Base-by-base conservation (phyloP, 1,140 invertebrate genomes). In the Ceratitis capitata region DNA sequence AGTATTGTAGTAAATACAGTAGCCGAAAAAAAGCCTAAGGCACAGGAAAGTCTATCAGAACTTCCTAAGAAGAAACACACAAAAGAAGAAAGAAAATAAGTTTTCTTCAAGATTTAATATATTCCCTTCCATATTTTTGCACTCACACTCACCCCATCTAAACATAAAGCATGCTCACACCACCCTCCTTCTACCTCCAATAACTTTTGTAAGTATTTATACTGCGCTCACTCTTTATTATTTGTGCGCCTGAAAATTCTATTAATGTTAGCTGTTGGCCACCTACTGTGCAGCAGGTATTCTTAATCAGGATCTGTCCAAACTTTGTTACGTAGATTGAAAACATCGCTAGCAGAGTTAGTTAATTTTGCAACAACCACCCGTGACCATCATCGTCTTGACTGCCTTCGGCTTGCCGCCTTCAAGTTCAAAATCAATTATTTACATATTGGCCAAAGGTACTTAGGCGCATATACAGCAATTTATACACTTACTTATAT, bases 1-100 rank as follows among this genome's bases (percentile, higher is more conserved):
- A 97, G 96, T 95, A 90, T 1, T 42, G 19, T 82, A 83, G 2
- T n/a, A n/a, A n/a, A n/a, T n/a, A n/a, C n/a, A n/a, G n/a, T n/a
- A n/a, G n/a, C n/a, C n/a, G n/a, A 29, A n/a, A 53, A 83, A 53
- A 53, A 53, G 51, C 51, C 47, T 9, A 32, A 83, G 47, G 51
- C 49, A 26, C 49, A 10, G 3, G 26, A 6, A 14, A 23, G 14
- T 23, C 69, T 23, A 9, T 26, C 39, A 45, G n/a, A 78, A 42
- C 16, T 45, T 23, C 29, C 56, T 26, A 61, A 5, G 5, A n/a
- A n/a, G n/a, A n/a, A n/a, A n/a, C n/a, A n/a, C n/a, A 12, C 9
- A 19, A 3, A n/a, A 82, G 29, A 49, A 14, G n/a, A 19, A 53
- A 56, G 1, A 26, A 61, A 61, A 42, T 23, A 61, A 56, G 45